These are phyloP conservation scores for Megaceryle maxima DNA, from an alignment of 2,113 vertebrate genomes.

Conservation along the genomic window DNA sequence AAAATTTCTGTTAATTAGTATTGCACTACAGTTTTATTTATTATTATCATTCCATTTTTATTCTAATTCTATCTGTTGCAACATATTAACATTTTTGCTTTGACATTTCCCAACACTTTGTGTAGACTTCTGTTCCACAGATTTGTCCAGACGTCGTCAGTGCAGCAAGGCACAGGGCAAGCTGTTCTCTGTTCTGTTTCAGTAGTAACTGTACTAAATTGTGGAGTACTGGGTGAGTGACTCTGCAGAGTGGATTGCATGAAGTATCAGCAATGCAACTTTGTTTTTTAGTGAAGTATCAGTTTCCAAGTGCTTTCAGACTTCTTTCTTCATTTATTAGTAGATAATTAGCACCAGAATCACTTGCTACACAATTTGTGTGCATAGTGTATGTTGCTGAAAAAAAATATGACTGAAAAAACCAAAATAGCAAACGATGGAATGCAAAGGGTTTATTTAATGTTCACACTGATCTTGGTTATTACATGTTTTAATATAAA, in stretches of 20 bases:
- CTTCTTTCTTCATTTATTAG: neutral
- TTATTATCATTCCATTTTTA: neutral
- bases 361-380: neutral
- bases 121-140: neutral
- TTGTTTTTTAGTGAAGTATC: neutral
- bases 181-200: neutral
- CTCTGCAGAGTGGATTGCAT: neutral
- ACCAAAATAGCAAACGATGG: neutral
- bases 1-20: neutral
- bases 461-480: neutral
- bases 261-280: neutral
- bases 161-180: neutral
- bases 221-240: neutral
- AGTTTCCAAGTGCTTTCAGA: neutral
- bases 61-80: neutral
- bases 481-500: neutral
- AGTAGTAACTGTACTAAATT: neutral
- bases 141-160: neutral
- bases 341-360: neutral
- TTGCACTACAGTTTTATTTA: neutral
- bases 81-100: neutral
- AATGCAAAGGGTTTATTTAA: fast-evolving
- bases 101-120: neutral
- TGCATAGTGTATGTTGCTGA: neutral
- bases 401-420: neutral